Percentiles rank a stretch among this genome's conserved stretches.
Evolutionary conservation across 2,797 vertebrate species (phyloP).

Genomic region (Neosalanx taihuensis): DNA sequence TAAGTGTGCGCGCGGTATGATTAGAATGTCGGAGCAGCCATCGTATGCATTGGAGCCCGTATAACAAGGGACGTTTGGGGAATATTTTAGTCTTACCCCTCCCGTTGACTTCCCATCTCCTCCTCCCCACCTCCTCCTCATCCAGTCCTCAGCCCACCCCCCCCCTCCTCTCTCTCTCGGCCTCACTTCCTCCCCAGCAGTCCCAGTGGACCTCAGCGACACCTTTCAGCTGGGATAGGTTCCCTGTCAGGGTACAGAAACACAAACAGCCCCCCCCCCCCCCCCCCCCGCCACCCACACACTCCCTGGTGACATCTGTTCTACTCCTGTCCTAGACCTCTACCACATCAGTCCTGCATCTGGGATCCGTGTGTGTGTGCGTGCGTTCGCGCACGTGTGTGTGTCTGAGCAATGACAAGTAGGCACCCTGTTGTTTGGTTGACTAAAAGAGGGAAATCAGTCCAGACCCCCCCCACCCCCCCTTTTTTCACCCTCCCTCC

Average conservation of each 20-base stretch:
- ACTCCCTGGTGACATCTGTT: slow-evolving; percentile 77
- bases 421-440: not conserved
- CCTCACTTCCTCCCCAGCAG: slow-evolving; percentile 29
- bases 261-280: slow-evolving; percentile 1
- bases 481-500: not conserved
- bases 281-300: slow-evolving; percentile 8
- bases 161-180: slow-evolving; percentile 26
- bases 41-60: too few species aligned
- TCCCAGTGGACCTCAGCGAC: slow-evolving; percentile 44
- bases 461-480: too few species aligned
- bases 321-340: slow-evolving; percentile 69
- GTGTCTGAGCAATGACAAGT: not conserved
- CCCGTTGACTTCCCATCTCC: slow-evolving; percentile 11
- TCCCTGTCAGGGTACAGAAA: slow-evolving; percentile 60
- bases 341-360: slow-evolving; percentile 60
- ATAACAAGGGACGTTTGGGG: not conserved
- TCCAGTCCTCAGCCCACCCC: slow-evolving; percentile 29
- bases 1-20: too few species aligned
- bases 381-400: slow-evolving; percentile 52
- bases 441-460: not conserved
- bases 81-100: not conserved
- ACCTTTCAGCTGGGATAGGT: slow-evolving; percentile 62
- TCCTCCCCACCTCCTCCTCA: slow-evolving; percentile 15
- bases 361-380: slow-evolving; percentile 43
- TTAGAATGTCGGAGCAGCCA: too few species aligned